Percentiles rank a stretch among this genome's conserved stretches.
phyloP scores from a whole-genome alignment of 1,140 invertebrate genomes.

The Calosoma granatense region DNA sequence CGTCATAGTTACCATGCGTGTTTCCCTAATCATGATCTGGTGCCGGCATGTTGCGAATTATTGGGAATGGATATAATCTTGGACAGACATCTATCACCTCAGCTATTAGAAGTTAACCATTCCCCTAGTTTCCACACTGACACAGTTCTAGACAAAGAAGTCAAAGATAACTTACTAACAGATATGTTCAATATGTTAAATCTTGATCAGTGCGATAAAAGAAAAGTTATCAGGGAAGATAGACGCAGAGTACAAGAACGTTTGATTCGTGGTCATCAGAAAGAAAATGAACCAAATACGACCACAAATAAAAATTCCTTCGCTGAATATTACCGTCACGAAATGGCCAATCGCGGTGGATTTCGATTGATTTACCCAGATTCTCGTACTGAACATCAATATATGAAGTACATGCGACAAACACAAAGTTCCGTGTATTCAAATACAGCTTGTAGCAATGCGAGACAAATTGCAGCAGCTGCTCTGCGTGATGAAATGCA shows the following conservation, averaged over 20 bases:
- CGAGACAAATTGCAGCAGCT: slow-evolving; percentile 54
- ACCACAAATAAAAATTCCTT: slow-evolving; percentile 18
- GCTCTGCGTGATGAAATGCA: slow-evolving; percentile 50
- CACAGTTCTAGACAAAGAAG: slow-evolving; percentile 67
- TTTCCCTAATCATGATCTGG: slow-evolving; percentile 74
- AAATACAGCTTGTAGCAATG: slow-evolving; percentile 65
- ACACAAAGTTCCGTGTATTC: slow-evolving; percentile 61
- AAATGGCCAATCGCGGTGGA: slow-evolving; percentile 44
- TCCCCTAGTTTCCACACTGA: slow-evolving; percentile 87
- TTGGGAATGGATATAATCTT: slow-evolving; percentile 81
- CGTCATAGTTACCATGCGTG: slow-evolving; percentile 82
- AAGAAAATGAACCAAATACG: slow-evolving; percentile 29
- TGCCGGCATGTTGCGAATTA: slow-evolving; percentile 82
- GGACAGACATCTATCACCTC: slow-evolving; percentile 75
- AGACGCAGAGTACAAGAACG: slow-evolving; percentile 53
- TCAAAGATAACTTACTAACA: slow-evolving; percentile 70
- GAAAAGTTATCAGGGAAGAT: slow-evolving; percentile 62
- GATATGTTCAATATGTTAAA: slow-evolving; percentile 79
- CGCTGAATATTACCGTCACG: slow-evolving; percentile 26
- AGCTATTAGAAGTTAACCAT: slow-evolving; percentile 81
- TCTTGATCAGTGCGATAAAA: slow-evolving; percentile 66
- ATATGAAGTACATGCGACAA: slow-evolving; percentile 61
- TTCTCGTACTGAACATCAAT: slow-evolving; percentile 33
- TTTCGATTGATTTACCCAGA: slow-evolving; percentile 50
- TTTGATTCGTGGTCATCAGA: slow-evolving; percentile 43